Conservation (phyloP, 1,140 invertebrate genomes). For the Eurosta solidaginis region DNA sequence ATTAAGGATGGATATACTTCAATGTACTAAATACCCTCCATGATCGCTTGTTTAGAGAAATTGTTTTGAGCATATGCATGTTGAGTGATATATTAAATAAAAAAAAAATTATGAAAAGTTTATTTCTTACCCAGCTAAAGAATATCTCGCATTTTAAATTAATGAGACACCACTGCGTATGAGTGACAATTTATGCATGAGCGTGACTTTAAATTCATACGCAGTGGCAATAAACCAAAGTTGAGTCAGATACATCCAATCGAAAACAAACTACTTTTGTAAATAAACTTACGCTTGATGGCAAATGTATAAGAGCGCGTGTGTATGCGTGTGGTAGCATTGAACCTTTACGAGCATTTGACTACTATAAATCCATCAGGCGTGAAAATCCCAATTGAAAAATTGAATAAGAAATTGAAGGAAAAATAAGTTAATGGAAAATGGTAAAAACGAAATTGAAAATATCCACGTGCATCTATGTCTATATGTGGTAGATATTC, state of each 20-base stretch:
- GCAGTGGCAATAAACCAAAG: not conserved
- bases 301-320: not conserved
- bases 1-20: too few relatives aligned
- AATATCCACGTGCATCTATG: too few relatives aligned
- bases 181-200: not conserved
- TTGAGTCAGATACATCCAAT: not conserved
- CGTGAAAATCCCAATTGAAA: constrained; percentile 3
- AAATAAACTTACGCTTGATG: not conserved
- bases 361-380: constrained; percentile 11
- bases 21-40: too few relatives aligned
- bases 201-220: not conserved
- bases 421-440: not conserved
- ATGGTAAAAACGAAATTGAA: not conserved
- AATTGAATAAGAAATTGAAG: not conserved
- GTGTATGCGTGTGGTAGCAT: not conserved
- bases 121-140: not conserved
- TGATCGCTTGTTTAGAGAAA: too few relatives aligned
- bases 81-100: too few relatives aligned
- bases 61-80: too few relatives aligned
- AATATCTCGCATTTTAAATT: not conserved
- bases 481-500: too few relatives aligned
- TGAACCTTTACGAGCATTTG: not conserved
- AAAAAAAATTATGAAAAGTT: not conserved
- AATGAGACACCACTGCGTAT: not conserved
- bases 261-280: not conserved